Evolutionary conservation across 2,888 invertebrate genomes (phyloP), one percentile per base, ranked within the genome.

Genomic region (Drosophila borealis): DNA sequence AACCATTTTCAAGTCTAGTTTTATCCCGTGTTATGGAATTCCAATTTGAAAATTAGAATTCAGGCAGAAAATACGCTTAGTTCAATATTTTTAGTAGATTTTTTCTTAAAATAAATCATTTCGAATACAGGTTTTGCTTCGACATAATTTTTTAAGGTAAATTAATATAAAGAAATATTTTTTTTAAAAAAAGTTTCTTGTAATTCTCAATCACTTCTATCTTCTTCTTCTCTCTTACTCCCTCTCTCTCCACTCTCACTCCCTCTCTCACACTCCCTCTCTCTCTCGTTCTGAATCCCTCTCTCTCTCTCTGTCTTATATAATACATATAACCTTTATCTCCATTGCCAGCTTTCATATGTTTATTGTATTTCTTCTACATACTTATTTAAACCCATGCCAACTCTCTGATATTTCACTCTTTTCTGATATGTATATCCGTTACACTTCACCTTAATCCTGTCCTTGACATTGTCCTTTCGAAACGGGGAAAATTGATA

Each of bases 401-500:
- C 11, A 14, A 11, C 2, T 14, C 14, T 25, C 6, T 11, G 10
- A 1, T 36, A 33, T 21, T 36, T 44, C 14, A n/a, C 10, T 29
- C 5, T n/a, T 21, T 33, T 21, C 25, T 45, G 36, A 55, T 49
- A 33, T 41, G 14, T 44, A 48, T 57, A 49, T 69, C 49, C 13
- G 13, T 44, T 44, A 17, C 54, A 49, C 45, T 63, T 36, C 44
- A 41, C 48, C 45, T 41, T 42, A 60, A 74, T 45, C n/a, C 42
- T 4, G 29, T 37, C 53, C 54, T 76, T 64, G 54, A 67, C 67
- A 75, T 51, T 70, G 70, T 34, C 46, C 29, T 42, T 42, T 53
- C 41, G 17, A n/a, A 59, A 29, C 25, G 42, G 56, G 56, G 44
- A 51, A 74, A 74, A 75, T 73, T 65, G 65, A 77, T 77, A 77